Percentiles rank a stretch among this genome's conserved stretches.
phyloP scores from a whole-genome alignment of 2,797 vertebrate genomes.

The Labeo calbasu region DNA sequence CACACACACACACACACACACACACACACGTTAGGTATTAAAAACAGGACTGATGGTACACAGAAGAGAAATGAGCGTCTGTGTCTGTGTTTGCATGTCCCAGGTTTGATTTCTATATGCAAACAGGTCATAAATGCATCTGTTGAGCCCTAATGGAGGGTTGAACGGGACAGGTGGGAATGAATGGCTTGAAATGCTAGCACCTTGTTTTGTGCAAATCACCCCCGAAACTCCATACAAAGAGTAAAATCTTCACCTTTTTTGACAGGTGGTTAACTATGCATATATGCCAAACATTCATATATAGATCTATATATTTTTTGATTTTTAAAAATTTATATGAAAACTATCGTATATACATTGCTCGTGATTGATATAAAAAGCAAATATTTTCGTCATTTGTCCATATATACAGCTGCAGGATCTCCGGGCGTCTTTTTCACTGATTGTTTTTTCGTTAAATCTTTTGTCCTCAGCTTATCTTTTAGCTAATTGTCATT shows the following conservation, averaged over 20 bases:
- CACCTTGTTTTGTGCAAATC: constrained; percentile 89
- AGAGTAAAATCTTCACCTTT: constrained; percentile 87
- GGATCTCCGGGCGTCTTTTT: constrained; percentile 48
- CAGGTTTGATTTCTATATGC: not conserved
- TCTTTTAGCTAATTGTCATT: constrained; percentile 67
- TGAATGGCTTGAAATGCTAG: constrained; percentile 84
- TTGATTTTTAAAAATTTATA: constrained; percentile 85
- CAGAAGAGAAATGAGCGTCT: constrained; percentile 1
- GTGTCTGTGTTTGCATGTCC: constrained; percentile 2
- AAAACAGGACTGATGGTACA: not conserved
- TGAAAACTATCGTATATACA: constrained; percentile 87
- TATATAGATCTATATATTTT: constrained; percentile 85
- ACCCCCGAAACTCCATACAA: constrained; percentile 84
- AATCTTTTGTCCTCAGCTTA: constrained; percentile 61
- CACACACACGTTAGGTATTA: not conserved
- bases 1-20: constrained; percentile 8
- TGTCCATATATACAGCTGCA: constrained; percentile 80
- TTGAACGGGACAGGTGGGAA: constrained; percentile 58
- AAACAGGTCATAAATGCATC: constrained; percentile 6
- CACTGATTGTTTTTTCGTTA: constrained; percentile 67
- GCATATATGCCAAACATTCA: constrained; percentile 89
- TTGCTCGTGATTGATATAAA: constrained; percentile 81
- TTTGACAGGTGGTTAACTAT: constrained; percentile 84
- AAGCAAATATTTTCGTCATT: constrained; percentile 76
- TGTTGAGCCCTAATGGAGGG: constrained; percentile 41